Base-by-base conservation (phyloP, 2,888 invertebrate species). In the Lacanobia wlatinum region DNA sequence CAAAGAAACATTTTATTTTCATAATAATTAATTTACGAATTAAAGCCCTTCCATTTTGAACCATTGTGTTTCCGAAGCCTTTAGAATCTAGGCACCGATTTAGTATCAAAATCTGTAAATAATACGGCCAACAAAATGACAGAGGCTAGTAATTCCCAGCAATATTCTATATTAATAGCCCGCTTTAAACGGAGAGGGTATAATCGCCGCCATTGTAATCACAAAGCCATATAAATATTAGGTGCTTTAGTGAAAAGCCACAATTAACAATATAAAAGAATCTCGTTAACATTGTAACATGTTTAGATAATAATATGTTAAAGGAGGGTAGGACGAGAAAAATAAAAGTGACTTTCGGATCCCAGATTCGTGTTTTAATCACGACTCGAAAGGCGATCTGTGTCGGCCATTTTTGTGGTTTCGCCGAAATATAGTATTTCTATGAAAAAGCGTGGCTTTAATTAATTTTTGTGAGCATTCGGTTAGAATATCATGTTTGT, bases 241-340 rank as follows among this genome's bases (percentile, higher is more conserved):
- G 56, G 70, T 58, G 59, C 68, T 82, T 82, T 66, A 71, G 79
- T 60, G 40, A 21, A 69, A 63, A 70, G 60, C 79, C 66, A 76
- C 75, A 82, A 84, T 82, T 82, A 83, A 82, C 71, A 70, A 72
- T 61, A 84, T 78, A 81, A 83, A 83, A 70, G 84, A 70, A 72
- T 70, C 60, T 70, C 78, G 72, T 72, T 80, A 80, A 80, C 68
- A 70, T 65, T 67, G 40, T 67, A 52, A 74, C 80, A 65, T 79
- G 64, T 83, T 83, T 46, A 55, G 52, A 18, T 38, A 34, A 34
- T 34, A 34, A 34, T 34, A 34, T 73, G 60, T 38, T 63, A 60
- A 73, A 21, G 14, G n/a, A 58, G 18, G 58, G 59, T 50, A 34
- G 8, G 9, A 18, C 7, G 53, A 64, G 55, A 62, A 64, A n/a